Evolutionary conservation across 1,140 invertebrate genomes (phyloP), one percentile per base, ranked within the genome.

Genomic region (Chironomus tepperi): DNA sequence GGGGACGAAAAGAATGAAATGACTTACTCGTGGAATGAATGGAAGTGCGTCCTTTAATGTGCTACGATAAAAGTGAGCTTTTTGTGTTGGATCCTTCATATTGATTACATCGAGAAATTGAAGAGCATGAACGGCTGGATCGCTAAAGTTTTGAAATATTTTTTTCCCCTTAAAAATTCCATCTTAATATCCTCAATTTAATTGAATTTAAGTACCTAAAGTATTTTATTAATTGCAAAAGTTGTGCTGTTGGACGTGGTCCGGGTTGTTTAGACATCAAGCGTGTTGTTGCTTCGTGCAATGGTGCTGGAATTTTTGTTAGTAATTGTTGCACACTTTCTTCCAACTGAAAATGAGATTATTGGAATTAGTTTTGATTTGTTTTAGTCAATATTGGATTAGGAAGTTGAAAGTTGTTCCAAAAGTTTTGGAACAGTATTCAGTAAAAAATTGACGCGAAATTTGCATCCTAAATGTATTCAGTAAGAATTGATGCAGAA

Each of bases 51-150:
- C 93, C 80, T 92, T 91, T 43, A 98, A 86, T 2, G 90, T 92
- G 75, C 87, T 91, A 76, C 91, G 88, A 83, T 96, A 98, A 83
- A 97, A 97, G 79, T 95, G 91, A 15, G 89, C 87, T 81, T 96
- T 97, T 79, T 96, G 92, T 72, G 88, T 86, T 15, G 92, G 89
- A 82, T 96, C 93, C 83, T 96, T 96, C 91, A 95, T 93, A 78
- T 92, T 93, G 77, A 95, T 94, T 18, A 93, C 91, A 81, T 98
- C 97, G 65, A 98, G 85, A 79, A 92, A 94, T 83, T 98, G 95
- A 74, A 98, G 84, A 7, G 94, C 93, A 77, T 93, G 89, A 42
- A 97, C 92, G 5, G 92, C 88, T 34, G 91, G 89, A 85, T 97
- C 95, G 77, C 92, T 93, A 81, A 83, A 88, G 18, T 67, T 8